Base-by-base conservation (phyloP, 2,797 vertebrate species). In the Rhinella marina region DNA sequence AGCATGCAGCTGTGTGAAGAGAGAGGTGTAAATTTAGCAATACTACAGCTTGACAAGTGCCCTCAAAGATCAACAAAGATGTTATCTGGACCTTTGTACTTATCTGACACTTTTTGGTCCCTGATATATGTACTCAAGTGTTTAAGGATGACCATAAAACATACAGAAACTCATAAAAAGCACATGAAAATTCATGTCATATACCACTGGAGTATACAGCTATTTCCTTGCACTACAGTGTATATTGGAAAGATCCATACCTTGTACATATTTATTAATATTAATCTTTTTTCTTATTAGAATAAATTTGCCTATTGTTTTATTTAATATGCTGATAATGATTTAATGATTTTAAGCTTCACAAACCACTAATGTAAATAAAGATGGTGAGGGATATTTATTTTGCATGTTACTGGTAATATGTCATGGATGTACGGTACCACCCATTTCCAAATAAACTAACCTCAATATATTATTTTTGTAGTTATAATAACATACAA, bases 41-140 rank as follows among this genome's bases (percentile, higher is more conserved):
- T 84, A 79, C 82, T 83, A 25, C 62, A 70, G 66, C 54, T 89
- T 89, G 85, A 89, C 85, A 89, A 86, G 52, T 89, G 85, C 85
- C 84, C 85, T 86, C 27, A 89, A 86, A 89, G 85, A 89, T 79
- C 73, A 83, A 78, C 81, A 68, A 64, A 86, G 84, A 83, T 89
- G 70, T 77, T 86, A 89, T 79, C 85, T 84, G 48, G 52, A 56
- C 29, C 50, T 85, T 68, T 83, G 70, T 19, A 80, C 70, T 76
- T 82, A 50, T 83, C 79, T 75, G 57, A 64, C 78, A 76, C 87
- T 84, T 79, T 83, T 21, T 64, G 2, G 41, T 27, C 50, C 61
- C 61, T 76, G 80, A 62, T 61, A 87, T 81, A 87, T 75, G 68
- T 50, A 61, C 17, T 64, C 25, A 59, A 64, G 12, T 50, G 59